phyloP scores from a whole-genome alignment of 92 coral and sea anemone species.

The Micromussa lordhowensis region DNA sequence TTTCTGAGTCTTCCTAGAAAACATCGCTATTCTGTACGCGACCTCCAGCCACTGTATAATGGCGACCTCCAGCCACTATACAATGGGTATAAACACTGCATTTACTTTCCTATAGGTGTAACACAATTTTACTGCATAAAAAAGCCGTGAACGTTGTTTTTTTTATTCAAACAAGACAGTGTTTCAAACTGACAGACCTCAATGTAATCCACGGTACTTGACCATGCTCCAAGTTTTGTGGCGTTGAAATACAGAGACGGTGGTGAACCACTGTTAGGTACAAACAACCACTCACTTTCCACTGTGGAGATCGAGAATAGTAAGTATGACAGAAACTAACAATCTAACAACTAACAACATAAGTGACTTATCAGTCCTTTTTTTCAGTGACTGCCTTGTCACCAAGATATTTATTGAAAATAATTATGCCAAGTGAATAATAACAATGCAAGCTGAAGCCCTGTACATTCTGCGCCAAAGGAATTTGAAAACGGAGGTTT shows the following conservation, averaged over 20 bases:
- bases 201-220: conserved; percentile 80
- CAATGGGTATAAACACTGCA: no score
- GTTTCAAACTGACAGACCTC: conserved; percentile 63
- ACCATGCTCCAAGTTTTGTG: conserved; percentile 81
- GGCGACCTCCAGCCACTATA: no score
- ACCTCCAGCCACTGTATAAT: no score
- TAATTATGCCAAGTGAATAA: not conserved
- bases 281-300: conserved; percentile 90
- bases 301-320: conserved; percentile 43
- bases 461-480: no score
- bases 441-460: not conserved
- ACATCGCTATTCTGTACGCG: no score
- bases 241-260: conserved; percentile 85
- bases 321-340: not conserved
- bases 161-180: not conserved
- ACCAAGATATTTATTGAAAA: no score
- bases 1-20: no score
- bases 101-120: no score
- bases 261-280: conserved; percentile 72
- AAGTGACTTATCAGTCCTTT: not conserved
- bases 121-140: no score
- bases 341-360: not conserved
- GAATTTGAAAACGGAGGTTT: no score
- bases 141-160: no score
- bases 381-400: no score